These are phyloP conservation scores for Ochotona princeps DNA, from an alignment of 2,113 vertebrate genomes.

Conservation along the genomic window DNA sequence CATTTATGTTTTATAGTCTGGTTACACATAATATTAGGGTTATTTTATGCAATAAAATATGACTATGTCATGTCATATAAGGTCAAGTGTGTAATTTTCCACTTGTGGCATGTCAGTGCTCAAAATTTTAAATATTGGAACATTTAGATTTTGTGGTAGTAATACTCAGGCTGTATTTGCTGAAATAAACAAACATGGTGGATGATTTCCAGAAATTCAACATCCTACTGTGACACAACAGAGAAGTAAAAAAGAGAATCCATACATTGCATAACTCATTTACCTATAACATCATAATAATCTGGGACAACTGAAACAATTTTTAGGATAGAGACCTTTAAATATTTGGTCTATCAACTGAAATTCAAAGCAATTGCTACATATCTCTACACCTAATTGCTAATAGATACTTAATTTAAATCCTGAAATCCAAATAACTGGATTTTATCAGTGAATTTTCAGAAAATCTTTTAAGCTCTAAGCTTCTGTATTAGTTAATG, in stretches of 20 bases:
- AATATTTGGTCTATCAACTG: not conserved
- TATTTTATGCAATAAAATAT: not conserved
- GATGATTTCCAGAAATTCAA: not conserved
- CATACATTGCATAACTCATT: not conserved
- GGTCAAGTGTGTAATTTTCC: not conserved
- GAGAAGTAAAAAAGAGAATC: not conserved
- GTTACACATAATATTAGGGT: not conserved
- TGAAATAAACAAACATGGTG: not conserved
- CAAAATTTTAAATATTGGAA: not conserved
- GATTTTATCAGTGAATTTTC: conserved; percentile 30
- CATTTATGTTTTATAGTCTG: not conserved
- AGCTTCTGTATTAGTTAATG: not conserved
- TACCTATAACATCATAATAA: not conserved
- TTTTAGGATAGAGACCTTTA: not conserved
- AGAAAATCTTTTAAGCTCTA: conserved; percentile 44
- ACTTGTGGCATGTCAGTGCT: not conserved
- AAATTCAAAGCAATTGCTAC: conserved; percentile 37
- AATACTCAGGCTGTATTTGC: not conserved
- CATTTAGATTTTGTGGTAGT: not conserved
- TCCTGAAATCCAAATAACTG: conserved; percentile 20
- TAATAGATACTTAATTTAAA: conserved; percentile 57
- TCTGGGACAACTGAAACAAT: not conserved
- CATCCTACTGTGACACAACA: not conserved
- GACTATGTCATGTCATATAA: not conserved
- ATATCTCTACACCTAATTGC: conserved; percentile 31